These are phyloP conservation scores for Orthonyx spaldingii DNA, from an alignment of 2,113 vertebrate species.

Conservation along the genomic window DNA sequence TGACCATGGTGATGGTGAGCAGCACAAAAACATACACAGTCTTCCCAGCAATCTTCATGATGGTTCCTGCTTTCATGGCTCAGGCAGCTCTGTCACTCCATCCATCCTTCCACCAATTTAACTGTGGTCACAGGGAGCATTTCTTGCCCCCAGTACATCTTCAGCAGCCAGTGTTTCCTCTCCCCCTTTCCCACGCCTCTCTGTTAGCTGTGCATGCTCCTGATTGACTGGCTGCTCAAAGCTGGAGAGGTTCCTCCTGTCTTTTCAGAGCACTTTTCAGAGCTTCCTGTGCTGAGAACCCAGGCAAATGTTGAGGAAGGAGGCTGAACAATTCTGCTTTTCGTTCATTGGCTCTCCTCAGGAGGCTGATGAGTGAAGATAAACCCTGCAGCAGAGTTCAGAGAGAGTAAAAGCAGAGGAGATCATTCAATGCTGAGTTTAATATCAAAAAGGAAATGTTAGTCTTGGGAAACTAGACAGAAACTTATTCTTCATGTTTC, in stretches of 20 bases:
- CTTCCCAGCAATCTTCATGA: constrained; percentile 46
- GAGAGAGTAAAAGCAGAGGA: background rate
- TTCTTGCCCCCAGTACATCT: background rate
- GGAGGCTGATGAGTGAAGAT: constrained; percentile 60
- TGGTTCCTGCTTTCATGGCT: constrained; percentile 33
- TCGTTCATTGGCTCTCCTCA: constrained; percentile 68
- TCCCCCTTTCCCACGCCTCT: background rate
- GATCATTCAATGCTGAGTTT: background rate
- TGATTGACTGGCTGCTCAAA: constrained; percentile 28
- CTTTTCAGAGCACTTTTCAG: constrained; percentile 58
- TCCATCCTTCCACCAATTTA: background rate
- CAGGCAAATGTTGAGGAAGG: constrained; percentile 66
- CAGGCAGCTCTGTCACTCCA: background rate
- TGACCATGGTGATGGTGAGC: background rate
- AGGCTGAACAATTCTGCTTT: constrained; percentile 54
- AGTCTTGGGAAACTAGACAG: background rate
- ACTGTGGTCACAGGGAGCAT: background rate
- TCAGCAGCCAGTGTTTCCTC: background rate
- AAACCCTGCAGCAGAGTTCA: constrained; percentile 33
- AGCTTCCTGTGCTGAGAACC: constrained; percentile 72
- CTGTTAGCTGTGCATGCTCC: background rate
- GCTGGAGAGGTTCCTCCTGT: constrained; percentile 61
- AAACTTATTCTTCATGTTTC: background rate
- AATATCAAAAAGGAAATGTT: background rate
- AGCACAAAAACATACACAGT: background rate